Percentiles rank a stretch among this genome's conserved stretches.
phyloP scores from a whole-genome alignment of 2,888 invertebrate genomes.

The Drosophila niveifrons region DNA sequence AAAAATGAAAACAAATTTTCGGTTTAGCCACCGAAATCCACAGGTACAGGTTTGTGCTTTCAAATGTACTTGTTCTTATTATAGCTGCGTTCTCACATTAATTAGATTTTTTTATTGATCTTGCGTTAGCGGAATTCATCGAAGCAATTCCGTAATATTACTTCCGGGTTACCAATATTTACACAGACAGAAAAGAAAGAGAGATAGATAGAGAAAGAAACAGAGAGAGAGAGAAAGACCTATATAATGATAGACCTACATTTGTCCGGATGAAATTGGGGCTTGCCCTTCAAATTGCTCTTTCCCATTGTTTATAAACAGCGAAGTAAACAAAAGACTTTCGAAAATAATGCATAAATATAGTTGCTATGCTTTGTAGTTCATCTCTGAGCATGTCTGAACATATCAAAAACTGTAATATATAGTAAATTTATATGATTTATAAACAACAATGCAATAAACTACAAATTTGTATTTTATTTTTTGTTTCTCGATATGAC shows the following conservation, averaged over 20 bases:
- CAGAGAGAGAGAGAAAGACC: too few relatives aligned
- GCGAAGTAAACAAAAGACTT: conserved; percentile 39
- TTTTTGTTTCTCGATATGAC: background rate
- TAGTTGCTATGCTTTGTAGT: conserved; percentile 15
- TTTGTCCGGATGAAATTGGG: conserved; percentile 35
- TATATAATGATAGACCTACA: conserved; percentile 14
- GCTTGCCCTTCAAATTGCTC: conserved; percentile 44
- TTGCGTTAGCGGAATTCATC: conserved; percentile 1
- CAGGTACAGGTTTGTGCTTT: background rate
- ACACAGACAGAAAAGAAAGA: too few relatives aligned
- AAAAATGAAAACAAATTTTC: background rate
- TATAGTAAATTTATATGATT: conserved; percentile 33
- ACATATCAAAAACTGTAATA: conserved; percentile 1
- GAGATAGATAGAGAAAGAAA: too few relatives aligned
- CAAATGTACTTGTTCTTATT: background rate
- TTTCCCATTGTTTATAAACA: conserved; percentile 43
- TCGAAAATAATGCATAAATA: conserved; percentile 37
- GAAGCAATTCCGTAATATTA: conserved; percentile 1
- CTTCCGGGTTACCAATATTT: conserved; percentile 7
- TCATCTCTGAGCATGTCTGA: conserved; percentile 1
- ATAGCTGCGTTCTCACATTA: background rate
- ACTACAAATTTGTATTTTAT: conserved; percentile 6
- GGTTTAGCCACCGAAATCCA: background rate
- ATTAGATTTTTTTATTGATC: conserved; percentile 4
- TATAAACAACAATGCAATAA: conserved; percentile 33